phyloP scores from a whole-genome alignment of 1,140 invertebrate species.

The Drosophila kanapiae region DNA sequence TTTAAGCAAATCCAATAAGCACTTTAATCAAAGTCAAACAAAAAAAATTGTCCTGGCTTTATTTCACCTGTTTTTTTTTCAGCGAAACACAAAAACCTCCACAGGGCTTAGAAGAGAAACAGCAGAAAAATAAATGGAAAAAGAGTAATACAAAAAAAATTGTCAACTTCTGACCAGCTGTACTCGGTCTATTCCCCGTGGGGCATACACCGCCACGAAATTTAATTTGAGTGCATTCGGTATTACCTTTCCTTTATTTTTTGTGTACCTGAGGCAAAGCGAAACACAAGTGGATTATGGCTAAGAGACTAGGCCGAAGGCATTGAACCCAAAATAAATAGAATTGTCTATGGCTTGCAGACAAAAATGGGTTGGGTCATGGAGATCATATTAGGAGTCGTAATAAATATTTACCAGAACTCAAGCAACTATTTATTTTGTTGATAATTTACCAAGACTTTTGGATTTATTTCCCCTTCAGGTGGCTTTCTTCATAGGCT shows the following conservation, averaged over 20 bases:
- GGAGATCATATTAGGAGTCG: too few species aligned
- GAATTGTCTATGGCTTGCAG: constrained; percentile 1
- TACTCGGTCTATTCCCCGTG: constrained; percentile 36
- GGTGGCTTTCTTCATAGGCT: too few species aligned
- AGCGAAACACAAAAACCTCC: constrained; percentile 28
- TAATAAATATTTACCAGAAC: too few species aligned
- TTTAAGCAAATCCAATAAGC: constrained; percentile 68
- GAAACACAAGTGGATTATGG: constrained; percentile 40
- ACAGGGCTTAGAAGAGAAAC: constrained; percentile 11
- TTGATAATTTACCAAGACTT: too few species aligned
- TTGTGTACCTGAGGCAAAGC: constrained; percentile 23
- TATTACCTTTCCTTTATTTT: constrained; percentile 6
- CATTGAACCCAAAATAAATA: constrained; percentile 28
- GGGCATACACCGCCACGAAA: constrained; percentile 45
- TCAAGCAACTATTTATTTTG: too few species aligned
- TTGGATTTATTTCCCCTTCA: too few species aligned
- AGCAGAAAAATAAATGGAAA: constrained; percentile 13
- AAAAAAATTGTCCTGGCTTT: constrained; percentile 40
- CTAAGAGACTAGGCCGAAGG: constrained; percentile 7
- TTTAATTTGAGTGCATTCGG: constrained; percentile 51
- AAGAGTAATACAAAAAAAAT: constrained; percentile 31
- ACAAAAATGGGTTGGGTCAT: background rate
- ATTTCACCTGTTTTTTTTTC: constrained; percentile 47
- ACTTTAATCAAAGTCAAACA: constrained; percentile 58
- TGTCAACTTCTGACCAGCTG: constrained; percentile 36